Conservation (phyloP, 2,113 vertebrate genomes). For the Calyptommatus sinebrachiatus region DNA sequence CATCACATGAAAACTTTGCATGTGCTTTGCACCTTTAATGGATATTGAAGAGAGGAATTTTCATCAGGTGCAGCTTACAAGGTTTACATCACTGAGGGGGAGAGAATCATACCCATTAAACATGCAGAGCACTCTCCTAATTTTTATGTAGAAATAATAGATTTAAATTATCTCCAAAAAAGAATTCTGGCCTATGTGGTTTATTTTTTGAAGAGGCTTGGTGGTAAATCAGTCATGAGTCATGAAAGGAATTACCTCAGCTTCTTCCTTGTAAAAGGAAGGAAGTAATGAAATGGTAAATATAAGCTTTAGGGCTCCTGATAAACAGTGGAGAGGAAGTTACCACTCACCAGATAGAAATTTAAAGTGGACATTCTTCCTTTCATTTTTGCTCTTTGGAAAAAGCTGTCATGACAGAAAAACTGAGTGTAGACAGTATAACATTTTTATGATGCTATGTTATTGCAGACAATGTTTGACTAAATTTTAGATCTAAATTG, state of each 20-base stretch:
- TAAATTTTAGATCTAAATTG: conserved; percentile 10
- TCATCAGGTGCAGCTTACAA: no score
- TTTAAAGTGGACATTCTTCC: conserved; percentile 37
- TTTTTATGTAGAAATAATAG: no score
- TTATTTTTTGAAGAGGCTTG: conserved; percentile 52
- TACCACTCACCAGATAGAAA: conserved; percentile 38
- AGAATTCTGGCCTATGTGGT: conserved; percentile 13
- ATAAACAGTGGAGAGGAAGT: conserved; percentile 51
- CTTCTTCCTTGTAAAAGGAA: conserved; percentile 64
- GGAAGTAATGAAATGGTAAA: conserved; percentile 57
- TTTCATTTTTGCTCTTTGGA: conserved; percentile 28
- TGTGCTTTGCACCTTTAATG: no score
- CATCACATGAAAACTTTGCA: no score
- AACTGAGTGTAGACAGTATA: conserved; percentile 40
- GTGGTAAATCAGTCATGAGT: conserved; percentile 61
- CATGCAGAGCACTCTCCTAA: no score
- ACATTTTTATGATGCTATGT: conserved; percentile 2
- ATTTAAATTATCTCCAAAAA: conserved; percentile 11
- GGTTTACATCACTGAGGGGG: no score
- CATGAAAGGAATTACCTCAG: conserved; percentile 66
- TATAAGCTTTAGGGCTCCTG: conserved; percentile 37
- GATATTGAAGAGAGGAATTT: no score
- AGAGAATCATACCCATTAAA: no score
- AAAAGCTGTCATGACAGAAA: conserved; percentile 51
- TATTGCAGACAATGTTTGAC: conserved; percentile 1